Evolutionary conservation across 2,888 invertebrate genomes (phyloP), one percentile per base, ranked within the genome.

Genomic region (Poecilobothrus nobilitatus): DNA sequence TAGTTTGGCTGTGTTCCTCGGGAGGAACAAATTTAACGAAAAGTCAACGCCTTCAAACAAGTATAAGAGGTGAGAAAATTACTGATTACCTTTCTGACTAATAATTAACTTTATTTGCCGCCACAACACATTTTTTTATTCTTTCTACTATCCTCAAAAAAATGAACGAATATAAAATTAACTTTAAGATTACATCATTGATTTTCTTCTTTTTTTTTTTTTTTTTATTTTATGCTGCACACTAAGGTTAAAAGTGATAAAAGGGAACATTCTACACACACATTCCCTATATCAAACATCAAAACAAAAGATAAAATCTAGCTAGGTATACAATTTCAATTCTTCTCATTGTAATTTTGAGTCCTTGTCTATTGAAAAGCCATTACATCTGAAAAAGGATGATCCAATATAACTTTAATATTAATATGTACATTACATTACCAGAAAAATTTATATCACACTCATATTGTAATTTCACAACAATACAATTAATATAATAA

Each of bases 11-110:
- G 12, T 18, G 15, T 53, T 53, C 53, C 18, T 53, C 53, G 53
- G 53, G 53, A 53, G 53, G 53, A 53, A 53, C 53, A 53, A 53
- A 53, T 53, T 53, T 53, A 53, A 53, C 53, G 53, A 53, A 67
- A 67, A 66, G 63, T 69, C 69, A 69, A 69, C 69, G 69, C 67
- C 69, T 69, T 65, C 22, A 67, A 67, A 69, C 27, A 27, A 22
- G 12, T 9, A 44, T 67, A 67, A 34, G 64, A 69, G 69, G 67
- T 66, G 69, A 69, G 67, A 66, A 69, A 66, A 66, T 67, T 33
- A 63, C 62, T 67, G 69, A 69, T 69, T 67, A 67, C 69, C 66
- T 69, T 67, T 33, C 65, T 62, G 15, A 64, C 65, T 69, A 67
- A 69, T 69, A 65, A 67, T 64, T 44, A 37, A 63, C 33, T 53